Conservation (phyloP, 64 coral and sea anemone genomes). For the Cladopsammia gracilis region DNA sequence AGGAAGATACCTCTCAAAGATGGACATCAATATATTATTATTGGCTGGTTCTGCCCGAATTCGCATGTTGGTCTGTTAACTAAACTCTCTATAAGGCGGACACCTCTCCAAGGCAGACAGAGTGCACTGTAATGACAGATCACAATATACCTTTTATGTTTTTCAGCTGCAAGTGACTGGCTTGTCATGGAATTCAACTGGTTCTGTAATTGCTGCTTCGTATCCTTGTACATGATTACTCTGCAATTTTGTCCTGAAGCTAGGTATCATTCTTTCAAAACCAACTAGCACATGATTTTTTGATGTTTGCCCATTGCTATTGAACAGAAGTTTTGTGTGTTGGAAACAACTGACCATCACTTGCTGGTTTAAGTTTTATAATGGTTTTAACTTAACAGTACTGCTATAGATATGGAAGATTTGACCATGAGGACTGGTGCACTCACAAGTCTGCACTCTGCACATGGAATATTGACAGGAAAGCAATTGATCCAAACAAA, state of each 20-base stretch:
- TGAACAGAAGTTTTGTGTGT: no score
- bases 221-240: slow-evolving; percentile 71
- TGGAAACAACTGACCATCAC: no score
- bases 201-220: slow-evolving; percentile 91
- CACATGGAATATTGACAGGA: slow-evolving; percentile 97
- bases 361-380: no score
- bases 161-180: slow-evolving; percentile 94
- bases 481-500: slow-evolving; percentile 80
- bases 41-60: no score
- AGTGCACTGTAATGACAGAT: background rate
- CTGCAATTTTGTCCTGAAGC: background rate
- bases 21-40: no score
- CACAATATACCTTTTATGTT: background rate
- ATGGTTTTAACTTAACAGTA: background rate
- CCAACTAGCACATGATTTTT: no score
- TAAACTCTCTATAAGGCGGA: no score
- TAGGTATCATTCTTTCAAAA: no score
- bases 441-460: slow-evolving; percentile 97
- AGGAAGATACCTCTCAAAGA: no score
- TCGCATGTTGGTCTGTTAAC: no score
- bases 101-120: no score
- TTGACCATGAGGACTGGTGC: slow-evolving; percentile 98
- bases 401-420: slow-evolving; percentile 81
- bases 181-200: slow-evolving; percentile 97
- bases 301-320: no score